These are phyloP conservation scores for Galleria mellonella DNA, from an alignment of 1,140 invertebrate species.

Conservation along the genomic window DNA sequence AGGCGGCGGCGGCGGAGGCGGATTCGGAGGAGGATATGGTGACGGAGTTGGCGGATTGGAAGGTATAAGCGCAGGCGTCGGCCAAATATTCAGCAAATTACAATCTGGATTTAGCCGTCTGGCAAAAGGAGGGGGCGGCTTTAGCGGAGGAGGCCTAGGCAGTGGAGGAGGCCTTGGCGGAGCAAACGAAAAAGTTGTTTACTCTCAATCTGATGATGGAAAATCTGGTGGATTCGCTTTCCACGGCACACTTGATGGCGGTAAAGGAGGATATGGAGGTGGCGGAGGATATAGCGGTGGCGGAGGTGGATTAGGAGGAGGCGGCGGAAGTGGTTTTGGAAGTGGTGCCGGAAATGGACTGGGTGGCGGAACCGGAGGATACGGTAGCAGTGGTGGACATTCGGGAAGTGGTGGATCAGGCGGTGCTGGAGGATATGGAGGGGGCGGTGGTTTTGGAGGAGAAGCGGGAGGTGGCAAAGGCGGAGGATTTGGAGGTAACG, in stretches of 20 bases:
- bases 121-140: conserved; percentile 5
- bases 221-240: conserved; percentile 49
- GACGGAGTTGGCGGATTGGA: conserved; percentile 14
- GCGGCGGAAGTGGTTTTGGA: conserved; percentile 13
- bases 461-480: conserved; percentile 10
- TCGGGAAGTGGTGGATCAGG: neutral
- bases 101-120: conserved; percentile 5
- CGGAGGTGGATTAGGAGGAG: conserved; percentile 8
- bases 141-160: conserved; percentile 7
- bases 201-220: conserved; percentile 38
- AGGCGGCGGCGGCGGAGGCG: conserved; percentile 20
- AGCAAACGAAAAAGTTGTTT: conserved; percentile 22
- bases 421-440: neutral
- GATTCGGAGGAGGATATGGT: conserved; percentile 11
- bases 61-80: conserved; percentile 9
- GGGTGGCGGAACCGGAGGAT: conserved; percentile 16
- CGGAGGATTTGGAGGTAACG: conserved; percentile 5
- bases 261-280: conserved; percentile 27
- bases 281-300: conserved; percentile 23
- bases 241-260: conserved; percentile 26
- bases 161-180: conserved; percentile 13
- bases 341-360: conserved; percentile 9
- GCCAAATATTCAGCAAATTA: conserved; percentile 10
- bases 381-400: conserved; percentile 5
- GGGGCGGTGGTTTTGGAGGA: conserved; percentile 1